Evolutionary conservation across 2,888 invertebrate species (phyloP).

Genomic region (Hypena proboscidalis): DNA sequence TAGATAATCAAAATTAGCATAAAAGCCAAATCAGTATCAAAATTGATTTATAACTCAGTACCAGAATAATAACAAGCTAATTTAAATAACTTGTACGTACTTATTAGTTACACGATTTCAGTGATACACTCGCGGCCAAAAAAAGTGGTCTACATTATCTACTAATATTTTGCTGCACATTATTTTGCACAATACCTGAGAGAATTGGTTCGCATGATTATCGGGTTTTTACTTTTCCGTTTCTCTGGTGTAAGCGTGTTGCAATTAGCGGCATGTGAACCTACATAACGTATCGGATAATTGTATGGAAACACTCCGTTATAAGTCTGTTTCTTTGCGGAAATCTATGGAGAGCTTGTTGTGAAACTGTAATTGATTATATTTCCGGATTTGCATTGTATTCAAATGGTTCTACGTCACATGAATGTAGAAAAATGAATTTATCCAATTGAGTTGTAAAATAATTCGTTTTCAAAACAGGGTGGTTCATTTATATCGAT

Average conservation of each 20-base stretch:
- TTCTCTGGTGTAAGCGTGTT: constrained; percentile 56
- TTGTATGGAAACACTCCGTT: constrained; percentile 23
- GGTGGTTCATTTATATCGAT: too few relatives aligned
- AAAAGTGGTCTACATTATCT: constrained; percentile 52
- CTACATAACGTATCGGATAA: constrained; percentile 31
- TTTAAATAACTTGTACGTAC: too few relatives aligned
- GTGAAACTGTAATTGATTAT: constrained; percentile 1
- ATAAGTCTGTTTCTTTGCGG: constrained; percentile 32
- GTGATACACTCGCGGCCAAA: constrained; percentile 47
- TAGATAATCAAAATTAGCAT: too few relatives aligned
- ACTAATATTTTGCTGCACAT: constrained; percentile 49
- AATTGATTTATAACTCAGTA: too few relatives aligned
- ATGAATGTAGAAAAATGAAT: too few relatives aligned
- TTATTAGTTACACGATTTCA: too few relatives aligned
- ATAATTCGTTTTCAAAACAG: too few relatives aligned
- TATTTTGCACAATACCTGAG: constrained; percentile 41
- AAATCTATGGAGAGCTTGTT: constrained; percentile 18
- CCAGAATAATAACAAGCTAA: too few relatives aligned
- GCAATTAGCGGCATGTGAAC: constrained; percentile 70
- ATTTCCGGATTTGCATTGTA: neutral
- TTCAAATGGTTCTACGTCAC: too few relatives aligned
- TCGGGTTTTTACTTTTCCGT: constrained; percentile 60
- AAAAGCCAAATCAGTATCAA: too few relatives aligned
- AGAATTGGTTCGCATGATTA: constrained; percentile 65
- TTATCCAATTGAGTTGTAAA: too few relatives aligned